Percentiles rank a stretch among this genome's conserved stretches.
phyloP scores from a whole-genome alignment of 2,888 invertebrate genomes.

The Drosophila paramelanica region DNA sequence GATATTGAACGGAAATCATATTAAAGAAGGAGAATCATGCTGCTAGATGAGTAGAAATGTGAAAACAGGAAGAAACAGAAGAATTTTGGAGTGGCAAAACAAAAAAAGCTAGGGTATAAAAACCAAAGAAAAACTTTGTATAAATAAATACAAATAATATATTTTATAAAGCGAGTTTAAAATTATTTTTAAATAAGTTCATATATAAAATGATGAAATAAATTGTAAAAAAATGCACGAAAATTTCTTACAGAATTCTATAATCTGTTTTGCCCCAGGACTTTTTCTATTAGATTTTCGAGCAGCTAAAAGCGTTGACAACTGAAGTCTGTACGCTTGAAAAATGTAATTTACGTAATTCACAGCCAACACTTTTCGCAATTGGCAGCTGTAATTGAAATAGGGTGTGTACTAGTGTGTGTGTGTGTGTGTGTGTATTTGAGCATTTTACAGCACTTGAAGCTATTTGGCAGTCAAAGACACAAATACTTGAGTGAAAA shows the following conservation, averaged over 20 bases:
- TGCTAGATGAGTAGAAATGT: background rate
- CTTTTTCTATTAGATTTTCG: slow-evolving; percentile 14
- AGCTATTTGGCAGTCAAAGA: slow-evolving; percentile 72
- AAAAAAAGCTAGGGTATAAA: no score
- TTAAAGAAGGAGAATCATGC: background rate
- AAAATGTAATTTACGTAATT: slow-evolving; percentile 68
- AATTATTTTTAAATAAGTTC: no score
- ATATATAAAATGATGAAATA: background rate
- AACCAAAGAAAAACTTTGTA: no score
- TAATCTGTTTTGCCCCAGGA: slow-evolving; percentile 5
- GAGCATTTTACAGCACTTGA: slow-evolving; percentile 55
- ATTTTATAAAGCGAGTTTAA: no score
- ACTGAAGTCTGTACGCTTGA: slow-evolving; percentile 32
- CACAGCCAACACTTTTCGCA: slow-evolving; percentile 66
- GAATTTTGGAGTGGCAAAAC: no score
- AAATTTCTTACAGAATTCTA: slow-evolving; percentile 28
- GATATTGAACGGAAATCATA: slow-evolving; percentile 39
- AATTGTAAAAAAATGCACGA: slow-evolving; percentile 18
- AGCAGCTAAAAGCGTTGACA: slow-evolving; percentile 26
- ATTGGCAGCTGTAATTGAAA: slow-evolving; percentile 78
- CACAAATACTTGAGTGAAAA: slow-evolving; percentile 46
- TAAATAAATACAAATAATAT: no score
- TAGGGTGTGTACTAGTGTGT: slow-evolving; percentile 12
- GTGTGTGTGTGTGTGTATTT: slow-evolving; percentile 19
- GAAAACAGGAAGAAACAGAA: background rate